Base-by-base conservation (phyloP, 2,113 vertebrate genomes). In the Stigmatopora nigra region DNA sequence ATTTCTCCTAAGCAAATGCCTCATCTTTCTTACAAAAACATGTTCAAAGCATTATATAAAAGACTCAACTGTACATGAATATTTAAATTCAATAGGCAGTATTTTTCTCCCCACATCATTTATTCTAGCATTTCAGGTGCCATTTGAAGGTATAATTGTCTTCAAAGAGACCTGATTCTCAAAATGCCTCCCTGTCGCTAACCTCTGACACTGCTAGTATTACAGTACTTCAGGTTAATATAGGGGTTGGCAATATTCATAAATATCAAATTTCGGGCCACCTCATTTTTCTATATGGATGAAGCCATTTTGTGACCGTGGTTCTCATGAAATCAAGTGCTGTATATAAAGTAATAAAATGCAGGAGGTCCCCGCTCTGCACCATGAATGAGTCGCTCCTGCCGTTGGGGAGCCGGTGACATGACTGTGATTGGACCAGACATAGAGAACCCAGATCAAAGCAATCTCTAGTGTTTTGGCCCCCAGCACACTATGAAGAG, bases 341-440 rank as follows among this genome's bases (percentile, higher is more conserved):
- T 15, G 38, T 22, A 9, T 45, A 20, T 7, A 35, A 64, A 64
- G 35, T 64, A 84, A 77, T 81, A 70, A 87, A 88, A 80, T 80
- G 82, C 81, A 83, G 78, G 85, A 82, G 76, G 82, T 85, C 86
- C 86, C 71, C 74, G 78, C 87, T 85, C 87, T 72, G 79, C 84
- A 79, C 87, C 82, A 87, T 87, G 87, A 91, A 90, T 88, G 86
- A 90, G 86, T 88, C 78, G 78, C 80, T 79, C 51, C 81, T 79
- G 88, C 86, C 87, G 81, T 87, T 87, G 85, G 85, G 88, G 89
- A 89, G 83, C 79, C 79, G 72, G 84, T 89, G 90, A 90, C 87
- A 89, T 89, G 88, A 91, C 83, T 89, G 87, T 90, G 90, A 92
- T 92, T 91, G 91, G 89, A 91, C 87, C 83, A 91, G 90, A 90